These are phyloP conservation scores for Hycleus cichorii DNA, from an alignment of 1,140 invertebrate genomes.

Conservation along the genomic window DNA sequence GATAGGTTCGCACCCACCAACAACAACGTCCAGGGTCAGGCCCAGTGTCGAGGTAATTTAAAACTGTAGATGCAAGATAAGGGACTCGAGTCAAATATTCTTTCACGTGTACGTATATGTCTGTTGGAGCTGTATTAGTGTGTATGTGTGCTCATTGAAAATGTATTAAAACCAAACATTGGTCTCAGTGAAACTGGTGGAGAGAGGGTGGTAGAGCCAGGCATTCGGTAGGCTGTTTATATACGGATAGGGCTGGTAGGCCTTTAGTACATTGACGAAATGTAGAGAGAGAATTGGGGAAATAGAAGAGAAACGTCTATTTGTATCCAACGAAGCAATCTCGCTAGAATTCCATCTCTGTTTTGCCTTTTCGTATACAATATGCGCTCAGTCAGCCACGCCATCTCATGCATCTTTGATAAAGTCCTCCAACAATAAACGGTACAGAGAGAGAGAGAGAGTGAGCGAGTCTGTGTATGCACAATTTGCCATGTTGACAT, in stretches of 20 bases:
- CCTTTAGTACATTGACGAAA: background rate
- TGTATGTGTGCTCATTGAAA: constrained; percentile 31
- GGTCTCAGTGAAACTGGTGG: too few species aligned
- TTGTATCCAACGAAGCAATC: too few species aligned
- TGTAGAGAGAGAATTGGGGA: background rate
- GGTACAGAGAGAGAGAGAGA: too few species aligned
- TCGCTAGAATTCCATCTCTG: too few species aligned
- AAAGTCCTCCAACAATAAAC: constrained; percentile 26
- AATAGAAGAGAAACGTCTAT: background rate
- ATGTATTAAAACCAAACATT: constrained; percentile 38
- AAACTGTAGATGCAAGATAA: constrained; percentile 16
- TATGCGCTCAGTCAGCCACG: background rate
- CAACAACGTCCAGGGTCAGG: constrained; percentile 2
- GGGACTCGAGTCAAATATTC: constrained; percentile 23
- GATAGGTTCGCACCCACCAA: background rate
- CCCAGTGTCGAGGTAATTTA: background rate
- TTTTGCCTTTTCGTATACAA: too few species aligned
- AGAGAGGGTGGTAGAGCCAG: too few species aligned
- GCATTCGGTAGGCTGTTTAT: too few species aligned
- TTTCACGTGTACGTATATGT: constrained; percentile 21
- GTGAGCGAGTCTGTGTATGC: constrained; percentile 17
- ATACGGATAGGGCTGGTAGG: background rate
- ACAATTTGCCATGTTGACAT: constrained; percentile 36
- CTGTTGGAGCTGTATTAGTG: constrained; percentile 38
- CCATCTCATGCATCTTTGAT: constrained; percentile 34